phyloP scores from a whole-genome alignment of 2,888 invertebrate species.

The Ochropacha duplaris region DNA sequence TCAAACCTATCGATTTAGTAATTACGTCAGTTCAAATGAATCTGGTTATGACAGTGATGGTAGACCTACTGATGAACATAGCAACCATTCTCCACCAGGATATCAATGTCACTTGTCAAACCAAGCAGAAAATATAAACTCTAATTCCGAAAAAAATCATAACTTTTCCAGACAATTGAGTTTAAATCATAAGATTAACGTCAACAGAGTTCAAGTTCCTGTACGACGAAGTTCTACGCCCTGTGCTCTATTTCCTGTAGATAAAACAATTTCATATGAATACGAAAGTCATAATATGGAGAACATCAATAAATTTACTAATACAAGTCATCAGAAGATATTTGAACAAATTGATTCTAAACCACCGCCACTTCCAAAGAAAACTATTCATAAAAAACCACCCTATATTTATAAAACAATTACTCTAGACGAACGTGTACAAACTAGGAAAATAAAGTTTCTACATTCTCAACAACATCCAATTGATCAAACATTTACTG shows the following conservation, averaged over 20 bases:
- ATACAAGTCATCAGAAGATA: constrained; percentile 35
- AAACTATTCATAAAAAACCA: constrained; percentile 67
- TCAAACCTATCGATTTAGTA: constrained; percentile 85
- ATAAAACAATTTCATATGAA: constrained; percentile 60
- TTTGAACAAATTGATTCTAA: constrained; percentile 67
- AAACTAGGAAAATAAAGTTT: constrained; percentile 77
- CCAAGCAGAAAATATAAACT: constrained; percentile 47
- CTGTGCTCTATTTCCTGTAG: constrained; percentile 72
- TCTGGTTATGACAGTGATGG: constrained; percentile 93
- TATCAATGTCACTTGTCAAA: constrained; percentile 74
- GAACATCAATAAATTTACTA: constrained; percentile 41
- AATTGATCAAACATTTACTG: constrained; percentile 57
- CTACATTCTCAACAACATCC: constrained; percentile 72
- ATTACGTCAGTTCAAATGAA: constrained; percentile 92
- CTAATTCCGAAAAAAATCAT: constrained; percentile 54
- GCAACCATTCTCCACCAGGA: constrained; percentile 80
- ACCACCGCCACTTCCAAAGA: constrained; percentile 76
- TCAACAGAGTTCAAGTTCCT: constrained; percentile 68
- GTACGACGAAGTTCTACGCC: constrained; percentile 75
- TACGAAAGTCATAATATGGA: constrained; percentile 59
- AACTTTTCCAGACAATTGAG: constrained; percentile 73
- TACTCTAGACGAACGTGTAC: constrained; percentile 75
- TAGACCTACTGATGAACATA: constrained; percentile 81
- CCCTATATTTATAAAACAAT: constrained; percentile 75
- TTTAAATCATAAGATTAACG: constrained; percentile 73